Evolutionary conservation across 2,888 invertebrate species (phyloP).

Genomic region (Troides helena): DNA sequence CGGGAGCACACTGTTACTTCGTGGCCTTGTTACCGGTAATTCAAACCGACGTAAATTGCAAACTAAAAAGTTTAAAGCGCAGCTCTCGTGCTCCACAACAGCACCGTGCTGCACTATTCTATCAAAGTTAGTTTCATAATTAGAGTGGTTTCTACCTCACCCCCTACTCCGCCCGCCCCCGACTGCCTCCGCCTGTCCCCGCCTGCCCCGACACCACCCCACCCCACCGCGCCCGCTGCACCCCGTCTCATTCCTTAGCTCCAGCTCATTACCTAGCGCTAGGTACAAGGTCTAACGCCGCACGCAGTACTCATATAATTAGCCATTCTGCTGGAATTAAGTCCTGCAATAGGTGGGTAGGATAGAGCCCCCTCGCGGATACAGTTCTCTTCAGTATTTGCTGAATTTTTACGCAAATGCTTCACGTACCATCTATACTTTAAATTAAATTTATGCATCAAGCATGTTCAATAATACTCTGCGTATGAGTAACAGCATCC

Average conservation of each 20-base stretch:
- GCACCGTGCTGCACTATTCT: constrained; percentile 49
- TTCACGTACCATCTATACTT: too few relatives aligned
- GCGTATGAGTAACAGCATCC: too few relatives aligned
- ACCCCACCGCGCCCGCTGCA: constrained; percentile 47
- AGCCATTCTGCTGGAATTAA: constrained; percentile 43
- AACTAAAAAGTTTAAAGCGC: constrained; percentile 17
- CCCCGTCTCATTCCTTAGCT: constrained; percentile 49
- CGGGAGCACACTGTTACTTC: too few relatives aligned
- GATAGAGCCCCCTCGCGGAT: too few relatives aligned
- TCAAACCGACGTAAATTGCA: not conserved
- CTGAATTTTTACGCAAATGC: too few relatives aligned
- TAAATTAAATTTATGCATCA: too few relatives aligned
- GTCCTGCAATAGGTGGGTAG: constrained; percentile 7
- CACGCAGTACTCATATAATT: constrained; percentile 59
- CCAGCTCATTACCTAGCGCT: constrained; percentile 68
- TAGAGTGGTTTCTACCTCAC: constrained; percentile 66
- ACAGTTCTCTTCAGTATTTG: too few relatives aligned
- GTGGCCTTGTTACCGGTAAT: not conserved
- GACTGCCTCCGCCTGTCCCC: not conserved
- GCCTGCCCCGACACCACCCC: constrained; percentile 34
- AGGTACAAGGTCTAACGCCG: constrained; percentile 47
- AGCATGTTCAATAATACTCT: too few relatives aligned
- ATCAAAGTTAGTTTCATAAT: constrained; percentile 77
- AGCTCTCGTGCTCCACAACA: constrained; percentile 26
- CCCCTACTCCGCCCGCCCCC: constrained; percentile 28